Percentiles rank a stretch among this genome's conserved stretches.
Evolutionary conservation across 2,888 invertebrate genomes (phyloP).

Genomic region (Rhagonycha fulva): DNA sequence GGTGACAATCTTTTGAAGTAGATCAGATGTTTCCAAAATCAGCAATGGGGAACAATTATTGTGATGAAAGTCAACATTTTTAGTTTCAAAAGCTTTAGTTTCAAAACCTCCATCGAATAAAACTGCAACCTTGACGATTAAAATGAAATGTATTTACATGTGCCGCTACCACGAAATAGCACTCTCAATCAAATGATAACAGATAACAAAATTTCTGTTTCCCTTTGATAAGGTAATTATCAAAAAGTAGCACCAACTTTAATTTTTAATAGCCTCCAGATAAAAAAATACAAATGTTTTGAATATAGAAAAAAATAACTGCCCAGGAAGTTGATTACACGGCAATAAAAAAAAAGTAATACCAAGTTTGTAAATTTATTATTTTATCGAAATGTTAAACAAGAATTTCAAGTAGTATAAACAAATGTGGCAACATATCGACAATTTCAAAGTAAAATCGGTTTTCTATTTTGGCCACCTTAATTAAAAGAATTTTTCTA

Average conservation of each 20-base stretch:
- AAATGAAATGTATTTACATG: not conserved
- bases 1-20: no score
- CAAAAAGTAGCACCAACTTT: not conserved
- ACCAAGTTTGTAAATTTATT: not conserved
- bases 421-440: not conserved
- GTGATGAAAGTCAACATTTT: no score
- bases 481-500: not conserved
- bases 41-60: no score
- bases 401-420: not conserved
- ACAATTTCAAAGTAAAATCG: no score
- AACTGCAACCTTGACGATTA: not conserved
- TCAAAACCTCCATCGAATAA: not conserved
- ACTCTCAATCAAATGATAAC: conserved; percentile 7
- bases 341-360: not conserved
- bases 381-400: not conserved
- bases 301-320: not conserved
- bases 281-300: not conserved
- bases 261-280: not conserved
- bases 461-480: not conserved
- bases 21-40: no score
- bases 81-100: no score
- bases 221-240: conserved; percentile 14
- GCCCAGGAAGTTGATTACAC: not conserved
- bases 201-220: conserved; percentile 8
- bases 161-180: conserved; percentile 6